Evolutionary conservation across 2,113 vertebrate species (phyloP).

Genomic region (Brachionichthys hirsutus): DNA sequence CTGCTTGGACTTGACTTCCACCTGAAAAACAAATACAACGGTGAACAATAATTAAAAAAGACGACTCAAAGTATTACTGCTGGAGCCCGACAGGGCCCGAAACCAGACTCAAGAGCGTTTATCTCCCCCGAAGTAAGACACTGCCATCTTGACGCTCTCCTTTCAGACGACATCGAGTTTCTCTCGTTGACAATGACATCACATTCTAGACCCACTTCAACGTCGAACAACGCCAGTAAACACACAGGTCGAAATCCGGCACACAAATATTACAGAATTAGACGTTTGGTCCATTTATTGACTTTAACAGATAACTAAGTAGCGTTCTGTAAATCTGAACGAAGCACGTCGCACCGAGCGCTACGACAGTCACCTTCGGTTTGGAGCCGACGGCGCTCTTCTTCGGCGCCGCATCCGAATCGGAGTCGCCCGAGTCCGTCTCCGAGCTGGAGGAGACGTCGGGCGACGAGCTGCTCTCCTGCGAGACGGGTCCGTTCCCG

Average conservation of each 20-base stretch:
- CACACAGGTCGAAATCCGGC: no score
- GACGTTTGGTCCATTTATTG: no score
- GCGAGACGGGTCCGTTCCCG: constrained; percentile 40
- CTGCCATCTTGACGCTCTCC: no score
- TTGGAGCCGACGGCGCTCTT: constrained; percentile 46
- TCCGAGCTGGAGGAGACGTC: constrained; percentile 81
- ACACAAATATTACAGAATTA: no score
- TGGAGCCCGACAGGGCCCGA: no score
- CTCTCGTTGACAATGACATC: background rate
- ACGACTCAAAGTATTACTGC: no score
- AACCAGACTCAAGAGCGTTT: no score
- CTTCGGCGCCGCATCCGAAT: constrained; percentile 52
- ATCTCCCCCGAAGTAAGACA: no score
- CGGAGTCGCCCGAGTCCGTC: constrained; percentile 77
- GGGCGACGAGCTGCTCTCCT: constrained; percentile 73
- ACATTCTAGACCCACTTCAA: background rate
- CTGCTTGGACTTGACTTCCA: constrained; percentile 75
- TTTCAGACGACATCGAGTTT: background rate
- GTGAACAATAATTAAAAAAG: background rate
- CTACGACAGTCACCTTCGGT: constrained; percentile 58
- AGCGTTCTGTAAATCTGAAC: background rate
- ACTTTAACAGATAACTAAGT: no score
- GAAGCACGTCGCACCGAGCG: background rate
- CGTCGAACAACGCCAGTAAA: no score
- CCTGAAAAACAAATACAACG: constrained; percentile 72